Conservation (phyloP, 1,140 invertebrate species). For the Muscidifurax raptorellus region DNA sequence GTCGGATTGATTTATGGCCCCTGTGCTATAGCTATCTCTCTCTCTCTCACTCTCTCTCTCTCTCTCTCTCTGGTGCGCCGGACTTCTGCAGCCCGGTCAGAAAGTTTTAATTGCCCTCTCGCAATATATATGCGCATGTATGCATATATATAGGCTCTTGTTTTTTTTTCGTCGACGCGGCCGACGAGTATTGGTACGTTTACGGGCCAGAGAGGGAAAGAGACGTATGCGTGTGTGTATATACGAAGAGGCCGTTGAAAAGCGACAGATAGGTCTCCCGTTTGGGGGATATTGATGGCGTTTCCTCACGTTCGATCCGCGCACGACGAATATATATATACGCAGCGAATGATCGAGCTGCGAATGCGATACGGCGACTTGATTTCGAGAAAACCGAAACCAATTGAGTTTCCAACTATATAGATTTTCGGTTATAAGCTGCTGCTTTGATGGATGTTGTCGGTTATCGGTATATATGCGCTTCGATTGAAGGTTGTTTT, state of each 20-base stretch:
- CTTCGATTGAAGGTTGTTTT: not conserved
- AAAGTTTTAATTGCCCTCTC: conserved; percentile 57
- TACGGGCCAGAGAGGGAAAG: not conserved
- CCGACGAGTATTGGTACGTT: conserved; percentile 6
- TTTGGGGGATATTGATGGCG: conserved; percentile 52
- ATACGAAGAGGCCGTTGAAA: conserved; percentile 40
- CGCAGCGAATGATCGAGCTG: conserved; percentile 4
- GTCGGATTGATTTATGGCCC: conserved; percentile 57
- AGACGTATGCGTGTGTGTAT: not conserved
- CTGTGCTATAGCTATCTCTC: not conserved
- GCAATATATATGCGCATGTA: not conserved
- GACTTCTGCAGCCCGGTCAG: conserved; percentile 39
- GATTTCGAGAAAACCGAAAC: conserved; percentile 10
- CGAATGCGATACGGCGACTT: not conserved
- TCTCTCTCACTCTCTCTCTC: not conserved
- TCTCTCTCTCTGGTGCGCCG: conserved; percentile 7
- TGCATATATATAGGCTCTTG: not conserved
- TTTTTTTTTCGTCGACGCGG: conserved; percentile 13
- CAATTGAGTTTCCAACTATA: not conserved
- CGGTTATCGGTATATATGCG: not conserved
- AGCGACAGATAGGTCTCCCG: conserved; percentile 54
- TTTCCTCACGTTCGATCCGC: conserved; percentile 7
- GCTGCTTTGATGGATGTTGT: not conserved
- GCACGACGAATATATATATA: not conserved
- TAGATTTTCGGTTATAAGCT: not conserved